Evolutionary conservation across 2,888 invertebrate species (phyloP), one percentile per base, ranked within the genome.

Genomic region (Drosophila robusta): DNA sequence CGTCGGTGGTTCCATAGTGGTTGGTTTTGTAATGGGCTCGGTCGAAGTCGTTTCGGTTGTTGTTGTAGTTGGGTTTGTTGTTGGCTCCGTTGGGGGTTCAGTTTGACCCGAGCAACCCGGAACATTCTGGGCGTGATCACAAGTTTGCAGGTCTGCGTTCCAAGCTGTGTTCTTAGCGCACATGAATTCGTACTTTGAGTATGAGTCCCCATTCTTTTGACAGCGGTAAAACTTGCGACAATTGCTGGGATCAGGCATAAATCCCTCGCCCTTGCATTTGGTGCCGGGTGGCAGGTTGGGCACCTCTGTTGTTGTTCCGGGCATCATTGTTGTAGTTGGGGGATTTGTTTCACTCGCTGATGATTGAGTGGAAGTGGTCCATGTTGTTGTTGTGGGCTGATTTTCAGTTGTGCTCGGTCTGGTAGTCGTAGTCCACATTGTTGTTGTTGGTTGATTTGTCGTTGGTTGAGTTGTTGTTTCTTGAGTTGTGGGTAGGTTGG

Each of bases 81-180:
- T 71, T 24, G 78, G 67, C 22, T 67, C 60, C 0, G 72, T 80
- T 58, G 87, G 83, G 22, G 60, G n/a, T 49, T 72, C 68, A 0
- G 55, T 81, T 70, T 62, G 81, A 9, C 90, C 87, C n/a, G 77
- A 78, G 60, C 92, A 92, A 24, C 89, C 66, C 1, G 89, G 79
- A 12, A 91, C 81, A 50, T 91, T 91, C 3, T 90, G 91, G 7
- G 92, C 92, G 83, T 94, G 93, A 88, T 94, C 94, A 78, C 95
- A 96, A 1, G 94, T 93, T 82, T 94, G 93, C 55, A 94, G 92
- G n/a, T 93, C 93, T 83, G 94, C 93, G 81, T 95, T 95, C 95
- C 95, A 96, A n/a, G 94, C 94, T 0, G 95, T 95, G 36, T 95
- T 95, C 62, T 94, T 93, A 0, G 94, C 94, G 80, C 95, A 95